Base-by-base conservation (phyloP, 2,888 invertebrate genomes). In the Gastrophysa polygoni region DNA sequence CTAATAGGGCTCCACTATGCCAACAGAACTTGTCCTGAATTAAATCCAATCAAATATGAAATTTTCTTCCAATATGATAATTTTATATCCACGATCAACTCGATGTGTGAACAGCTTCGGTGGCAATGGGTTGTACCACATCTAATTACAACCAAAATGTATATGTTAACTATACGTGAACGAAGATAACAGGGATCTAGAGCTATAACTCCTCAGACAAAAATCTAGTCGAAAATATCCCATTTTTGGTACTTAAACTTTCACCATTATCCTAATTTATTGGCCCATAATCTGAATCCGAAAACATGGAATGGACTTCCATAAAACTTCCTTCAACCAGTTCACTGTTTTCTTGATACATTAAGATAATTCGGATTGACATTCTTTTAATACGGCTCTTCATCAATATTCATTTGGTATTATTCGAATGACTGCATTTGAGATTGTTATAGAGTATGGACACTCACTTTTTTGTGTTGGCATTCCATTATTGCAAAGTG, bases 291-390 rank as follows among this genome's bases (percentile, higher is more conserved):
- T 68, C 68, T 71, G 73, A 72, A 74, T 72, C 70, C 71, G 71
- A 74, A 70, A 73, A 71, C 68, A 66, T 70, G 71, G 71, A 74
- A 73, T 72, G 69, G 69, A 69, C 71, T 73, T 75, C 71, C 68
- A 72, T 73, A 73, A 73, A 72, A 71, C 73, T 74, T 73, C 73
- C 72, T 11, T 24, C 11, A 73, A 77, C 77, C 76, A 77, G 78
- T 77, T 77, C 73, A 69, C 71, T 74, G 74, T 76, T 71, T 75
- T 76, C 75, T 66, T 71, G 75, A 74, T 74, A 74, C 74, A 76
- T 77, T 77, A 76, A 77, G 75, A 77, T 78, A 77, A 77, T 77
- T 77, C 76, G 74, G 77, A 77, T 76, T 78, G 77, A 77, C 77
- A 77, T 78, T 78, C 77, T 77, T 76, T 78, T 77, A 77, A 78